These are phyloP conservation scores for Craseonycteris thonglongyai DNA, from an alignment of 2,113 vertebrate species.

Conservation along the genomic window DNA sequence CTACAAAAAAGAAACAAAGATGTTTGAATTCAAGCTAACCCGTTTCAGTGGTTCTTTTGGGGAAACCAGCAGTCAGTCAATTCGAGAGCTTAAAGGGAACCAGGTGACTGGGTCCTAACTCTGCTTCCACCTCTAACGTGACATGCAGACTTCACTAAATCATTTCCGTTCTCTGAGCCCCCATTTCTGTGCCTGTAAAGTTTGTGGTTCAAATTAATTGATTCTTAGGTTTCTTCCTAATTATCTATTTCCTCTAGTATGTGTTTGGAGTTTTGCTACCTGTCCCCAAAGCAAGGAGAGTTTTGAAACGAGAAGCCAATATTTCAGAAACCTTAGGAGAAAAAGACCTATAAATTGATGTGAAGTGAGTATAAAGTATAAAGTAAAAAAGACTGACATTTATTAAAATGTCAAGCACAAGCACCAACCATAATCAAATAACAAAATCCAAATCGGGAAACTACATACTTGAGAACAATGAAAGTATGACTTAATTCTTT, in stretches of 20 bases:
- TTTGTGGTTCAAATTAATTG: background rate
- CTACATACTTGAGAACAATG: conserved; percentile 4
- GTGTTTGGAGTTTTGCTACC: background rate
- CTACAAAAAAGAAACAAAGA: background rate
- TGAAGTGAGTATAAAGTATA: too few species aligned
- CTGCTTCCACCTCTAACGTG: background rate
- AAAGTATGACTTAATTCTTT: conserved; percentile 22
- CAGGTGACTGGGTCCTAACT: background rate
- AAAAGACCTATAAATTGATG: background rate
- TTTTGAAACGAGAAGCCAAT: background rate
- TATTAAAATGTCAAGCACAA: conserved; percentile 1
- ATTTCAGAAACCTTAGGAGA: conserved; percentile 15
- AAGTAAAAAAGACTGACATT: background rate
- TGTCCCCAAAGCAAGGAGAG: background rate
- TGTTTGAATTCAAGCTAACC: background rate
- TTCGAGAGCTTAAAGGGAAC: background rate
- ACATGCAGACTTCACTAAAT: background rate
- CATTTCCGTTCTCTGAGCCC: background rate
- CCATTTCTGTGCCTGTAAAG: background rate
- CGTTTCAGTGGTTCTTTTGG: background rate
- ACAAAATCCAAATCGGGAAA: conserved; percentile 23
- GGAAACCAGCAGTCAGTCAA: background rate
- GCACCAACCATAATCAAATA: background rate
- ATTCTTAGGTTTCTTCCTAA: background rate
- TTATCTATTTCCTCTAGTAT: background rate